A percentile compares a stretch with the other conserved stretches of the same genome.
Conservation (phyloP, 2,113 vertebrate species). For the human (Homo sapiens) region DNA sequence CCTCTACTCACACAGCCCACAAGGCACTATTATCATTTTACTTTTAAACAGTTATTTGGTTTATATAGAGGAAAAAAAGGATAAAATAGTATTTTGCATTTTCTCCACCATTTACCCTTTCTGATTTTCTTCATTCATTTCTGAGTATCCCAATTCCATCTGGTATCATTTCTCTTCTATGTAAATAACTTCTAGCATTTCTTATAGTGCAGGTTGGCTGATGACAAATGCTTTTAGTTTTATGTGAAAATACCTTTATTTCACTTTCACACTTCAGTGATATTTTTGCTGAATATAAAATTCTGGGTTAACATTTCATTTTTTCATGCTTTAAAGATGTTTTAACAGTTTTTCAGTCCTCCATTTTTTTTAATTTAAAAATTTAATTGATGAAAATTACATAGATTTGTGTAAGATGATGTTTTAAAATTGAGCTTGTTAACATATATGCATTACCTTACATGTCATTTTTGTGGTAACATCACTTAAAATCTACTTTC, state of each 20-base stretch:
- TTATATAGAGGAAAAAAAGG: not conserved
- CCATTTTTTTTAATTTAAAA: not conserved
- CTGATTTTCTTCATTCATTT: not conserved
- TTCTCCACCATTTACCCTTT: not conserved
- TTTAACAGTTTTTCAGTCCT: not conserved
- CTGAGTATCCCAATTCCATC: not conserved
- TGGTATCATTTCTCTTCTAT: slow-evolving; percentile 2
- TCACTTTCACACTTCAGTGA: slow-evolving; percentile 10
- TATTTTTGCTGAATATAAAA: not conserved
- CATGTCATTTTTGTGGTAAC: not conserved
- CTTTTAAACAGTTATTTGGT: slow-evolving; percentile 37
- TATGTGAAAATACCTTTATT: slow-evolving; percentile 37
- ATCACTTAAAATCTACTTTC: not conserved
- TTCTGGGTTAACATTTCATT: not conserved
- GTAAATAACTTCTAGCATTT: slow-evolving; percentile 34
- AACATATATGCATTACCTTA: not conserved
- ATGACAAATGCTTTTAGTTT: slow-evolving; percentile 30
- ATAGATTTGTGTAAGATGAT: not conserved
- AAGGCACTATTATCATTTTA: not conserved
- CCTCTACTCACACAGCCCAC: not conserved
- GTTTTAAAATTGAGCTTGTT: not conserved
- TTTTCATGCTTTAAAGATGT: not conserved
- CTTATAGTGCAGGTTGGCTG: not conserved
- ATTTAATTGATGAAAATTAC: not conserved
- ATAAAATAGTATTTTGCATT: not conserved